Percentiles rank a stretch among this genome's conserved stretches.
Conservation (phyloP, 2,797 vertebrate genomes). For the Chelmon rostratus region DNA sequence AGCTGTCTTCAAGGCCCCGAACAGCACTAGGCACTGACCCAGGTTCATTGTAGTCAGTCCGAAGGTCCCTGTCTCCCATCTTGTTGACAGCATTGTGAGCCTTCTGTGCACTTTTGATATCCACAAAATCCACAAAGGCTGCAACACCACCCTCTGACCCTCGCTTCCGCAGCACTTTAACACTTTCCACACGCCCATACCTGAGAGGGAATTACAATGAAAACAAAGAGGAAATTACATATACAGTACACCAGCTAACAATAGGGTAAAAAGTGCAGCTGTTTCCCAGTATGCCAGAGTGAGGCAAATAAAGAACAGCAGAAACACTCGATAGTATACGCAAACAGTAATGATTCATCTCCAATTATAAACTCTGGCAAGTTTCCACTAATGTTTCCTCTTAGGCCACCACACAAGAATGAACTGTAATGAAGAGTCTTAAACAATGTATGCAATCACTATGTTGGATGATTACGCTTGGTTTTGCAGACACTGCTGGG, state of each 20-base stretch:
- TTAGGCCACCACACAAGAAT: not conserved
- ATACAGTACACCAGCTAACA: constrained; percentile 20
- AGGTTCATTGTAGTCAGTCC: constrained; percentile 99
- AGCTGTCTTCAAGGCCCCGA: constrained; percentile 98
- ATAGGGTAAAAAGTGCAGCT: not conserved
- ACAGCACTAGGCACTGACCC: constrained; percentile 98
- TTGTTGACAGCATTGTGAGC: constrained; percentile 99
- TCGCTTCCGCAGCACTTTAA: constrained; percentile 99
- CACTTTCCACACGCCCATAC: constrained; percentile 99
- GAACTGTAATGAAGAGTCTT: not conserved
- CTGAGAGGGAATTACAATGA: constrained; percentile 79
- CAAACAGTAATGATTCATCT: not conserved
- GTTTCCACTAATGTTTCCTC: not conserved
- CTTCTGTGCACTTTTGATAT: constrained; percentile 99
- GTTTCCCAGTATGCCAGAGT: not conserved
- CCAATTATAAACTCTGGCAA: not conserved
- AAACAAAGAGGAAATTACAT: constrained; percentile 57
- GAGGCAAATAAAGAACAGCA: not conserved
- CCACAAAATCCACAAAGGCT: constrained; percentile 99
- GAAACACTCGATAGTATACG: not conserved
- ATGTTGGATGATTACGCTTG: not conserved
- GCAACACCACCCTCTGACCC: constrained; percentile 99
- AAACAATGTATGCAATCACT: not conserved
- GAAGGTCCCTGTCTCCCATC: constrained; percentile 99
- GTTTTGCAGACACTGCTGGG: not conserved